Conservation (phyloP, 2,113 vertebrate species). For the Cairina moschata region DNA sequence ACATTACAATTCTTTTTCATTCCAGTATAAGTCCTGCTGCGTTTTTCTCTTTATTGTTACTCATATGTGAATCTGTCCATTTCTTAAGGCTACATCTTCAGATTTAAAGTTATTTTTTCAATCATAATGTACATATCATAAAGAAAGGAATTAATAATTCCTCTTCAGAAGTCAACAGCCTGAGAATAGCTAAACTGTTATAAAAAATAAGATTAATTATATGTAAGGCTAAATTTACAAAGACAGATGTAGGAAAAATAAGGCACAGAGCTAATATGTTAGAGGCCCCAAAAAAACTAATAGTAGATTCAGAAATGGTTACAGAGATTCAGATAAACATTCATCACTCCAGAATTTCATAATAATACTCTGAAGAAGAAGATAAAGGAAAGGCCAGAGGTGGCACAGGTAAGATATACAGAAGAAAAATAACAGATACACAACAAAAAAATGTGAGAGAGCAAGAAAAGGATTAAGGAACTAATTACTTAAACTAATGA, state of each 20-base stretch:
- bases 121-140: neutral
- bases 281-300: neutral
- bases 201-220: neutral
- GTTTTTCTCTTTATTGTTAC: neutral
- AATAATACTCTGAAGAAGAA: neutral
- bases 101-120: neutral
- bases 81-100: neutral
- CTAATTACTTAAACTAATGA: neutral
- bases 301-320: neutral
- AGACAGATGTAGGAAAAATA: neutral
- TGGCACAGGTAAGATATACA: neutral
- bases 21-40: neutral
- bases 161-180: neutral
- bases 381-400: neutral
- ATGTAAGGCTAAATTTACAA: neutral
- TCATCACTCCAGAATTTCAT: neutral
- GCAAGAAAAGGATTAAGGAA: neutral
- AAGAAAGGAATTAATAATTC: conserved; percentile 6
- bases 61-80: neutral
- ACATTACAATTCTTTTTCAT: neutral
- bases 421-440: neutral
- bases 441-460: neutral
- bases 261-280: neutral
- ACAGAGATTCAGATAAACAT: neutral
- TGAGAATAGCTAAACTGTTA: neutral